Evolutionary conservation across 2,888 invertebrate genomes (phyloP).

Genomic region (Monopis laevigella): DNA sequence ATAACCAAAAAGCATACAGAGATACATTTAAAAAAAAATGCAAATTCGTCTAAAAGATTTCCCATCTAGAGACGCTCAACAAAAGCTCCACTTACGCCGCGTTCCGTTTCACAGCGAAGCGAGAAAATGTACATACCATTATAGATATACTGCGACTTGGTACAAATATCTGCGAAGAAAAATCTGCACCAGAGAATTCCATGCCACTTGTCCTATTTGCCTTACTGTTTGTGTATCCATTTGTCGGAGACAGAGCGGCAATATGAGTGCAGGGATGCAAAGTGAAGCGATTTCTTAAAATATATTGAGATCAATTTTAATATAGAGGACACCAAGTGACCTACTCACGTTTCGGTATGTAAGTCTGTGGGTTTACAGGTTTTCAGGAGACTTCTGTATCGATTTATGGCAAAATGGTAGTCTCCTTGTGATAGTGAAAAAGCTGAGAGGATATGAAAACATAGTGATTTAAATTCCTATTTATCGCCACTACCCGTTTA

Average conservation of each 20-base stretch:
- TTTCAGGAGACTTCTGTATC: too few species aligned
- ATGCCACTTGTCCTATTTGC: slow-evolving; percentile 18
- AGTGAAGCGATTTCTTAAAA: slow-evolving; percentile 2
- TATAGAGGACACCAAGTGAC: too few species aligned
- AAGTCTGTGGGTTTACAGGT: too few species aligned
- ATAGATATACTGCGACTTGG: slow-evolving; percentile 17
- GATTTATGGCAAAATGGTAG: too few species aligned
- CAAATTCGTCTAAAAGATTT: slow-evolving; percentile 31
- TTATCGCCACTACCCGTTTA: too few species aligned
- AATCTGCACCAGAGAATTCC: slow-evolving; percentile 25
- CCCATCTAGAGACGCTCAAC: slow-evolving; percentile 26
- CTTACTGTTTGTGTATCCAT: slow-evolving; percentile 48
- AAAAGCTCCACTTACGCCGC: slow-evolving; percentile 41
- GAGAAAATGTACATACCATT: slow-evolving; percentile 34
- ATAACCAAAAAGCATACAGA: too few species aligned
- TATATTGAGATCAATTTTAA: too few species aligned
- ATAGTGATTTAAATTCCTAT: too few species aligned
- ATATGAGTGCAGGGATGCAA: slow-evolving; percentile 10
- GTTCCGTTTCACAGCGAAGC: slow-evolving; percentile 32
- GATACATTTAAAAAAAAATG: not conserved
- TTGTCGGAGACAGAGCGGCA: slow-evolving; percentile 17
- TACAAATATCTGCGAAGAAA: slow-evolving; percentile 19
- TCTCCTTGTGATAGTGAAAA: too few species aligned
- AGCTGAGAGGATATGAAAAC: too few species aligned
- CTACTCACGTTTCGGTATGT: too few species aligned